Evolutionary conservation across 2,113 vertebrate genomes (phyloP).

Genomic region (Plotosus lineatus): DNA sequence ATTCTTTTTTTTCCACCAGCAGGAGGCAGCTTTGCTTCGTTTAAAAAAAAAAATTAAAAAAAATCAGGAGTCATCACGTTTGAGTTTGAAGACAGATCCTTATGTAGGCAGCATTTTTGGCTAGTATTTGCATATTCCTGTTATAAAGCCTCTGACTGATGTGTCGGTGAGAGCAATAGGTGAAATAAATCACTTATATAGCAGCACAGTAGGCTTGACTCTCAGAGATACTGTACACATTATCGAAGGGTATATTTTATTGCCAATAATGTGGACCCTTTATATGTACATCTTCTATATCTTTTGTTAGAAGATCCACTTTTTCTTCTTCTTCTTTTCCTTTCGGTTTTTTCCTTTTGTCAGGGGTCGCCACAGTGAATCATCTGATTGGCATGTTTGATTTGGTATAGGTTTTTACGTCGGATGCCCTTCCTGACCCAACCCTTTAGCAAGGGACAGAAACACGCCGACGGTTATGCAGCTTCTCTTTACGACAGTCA

Average conservation of each 20-base stretch:
- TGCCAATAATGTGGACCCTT: background rate
- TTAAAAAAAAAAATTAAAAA: background rate
- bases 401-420: too few species aligned
- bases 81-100: background rate
- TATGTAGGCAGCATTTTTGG: background rate
- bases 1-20: background rate
- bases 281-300: background rate
- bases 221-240: background rate
- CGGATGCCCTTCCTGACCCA: too few species aligned
- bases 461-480: too few species aligned
- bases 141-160: background rate
- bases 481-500: too few species aligned
- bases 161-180: background rate
- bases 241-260: background rate
- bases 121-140: background rate
- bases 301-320: too few species aligned
- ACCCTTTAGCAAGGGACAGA: too few species aligned
- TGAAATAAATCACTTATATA: background rate
- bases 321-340: too few species aligned
- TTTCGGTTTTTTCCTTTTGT: too few species aligned
- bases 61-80: background rate
- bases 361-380: too few species aligned
- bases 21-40: constrained; percentile 11
- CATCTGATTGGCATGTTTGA: too few species aligned
- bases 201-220: background rate